A percentile compares a stretch with the other conserved stretches of the same genome.
Conservation (phyloP, 2,113 vertebrate genomes). For the Istiophorus platypterus region DNA sequence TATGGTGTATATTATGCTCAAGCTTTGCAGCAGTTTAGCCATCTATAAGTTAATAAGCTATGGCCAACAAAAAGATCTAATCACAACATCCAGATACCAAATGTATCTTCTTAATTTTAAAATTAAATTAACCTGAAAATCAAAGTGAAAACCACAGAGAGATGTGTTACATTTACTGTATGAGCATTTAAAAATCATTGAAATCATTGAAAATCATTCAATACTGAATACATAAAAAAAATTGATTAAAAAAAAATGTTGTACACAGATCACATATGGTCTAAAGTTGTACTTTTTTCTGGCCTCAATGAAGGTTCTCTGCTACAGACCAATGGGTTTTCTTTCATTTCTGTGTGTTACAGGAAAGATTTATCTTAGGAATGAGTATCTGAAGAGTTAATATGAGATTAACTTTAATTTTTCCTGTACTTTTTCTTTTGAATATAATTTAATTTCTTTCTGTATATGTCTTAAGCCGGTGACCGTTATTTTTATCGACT, state of each 20-base stretch:
- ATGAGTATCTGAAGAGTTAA: not conserved
- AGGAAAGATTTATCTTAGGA: not conserved
- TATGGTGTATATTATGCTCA: not conserved
- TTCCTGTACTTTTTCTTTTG: not conserved
- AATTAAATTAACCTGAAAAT: not conserved
- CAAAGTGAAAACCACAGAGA: not conserved
- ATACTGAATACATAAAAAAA: not conserved
- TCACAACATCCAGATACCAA: not conserved
- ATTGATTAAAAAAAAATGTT: no score
- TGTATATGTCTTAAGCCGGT: not conserved
- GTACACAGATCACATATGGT: not conserved
- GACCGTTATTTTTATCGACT: not conserved
- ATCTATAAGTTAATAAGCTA: not conserved
- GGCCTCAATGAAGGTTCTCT: no score
- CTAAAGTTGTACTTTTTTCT: not conserved
- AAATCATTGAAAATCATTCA: not conserved
- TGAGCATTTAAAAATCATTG: not conserved
- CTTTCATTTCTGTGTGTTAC: not conserved
- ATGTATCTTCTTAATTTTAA: not conserved
- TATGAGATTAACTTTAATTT: not conserved
- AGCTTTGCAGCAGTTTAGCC: not conserved
- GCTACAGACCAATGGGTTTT: not conserved
- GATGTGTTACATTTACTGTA: not conserved
- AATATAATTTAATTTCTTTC: not conserved
- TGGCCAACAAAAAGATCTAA: not conserved